Evolutionary conservation across 2,888 invertebrate genomes (phyloP).

Genomic region (Lasioglossum lativentre): DNA sequence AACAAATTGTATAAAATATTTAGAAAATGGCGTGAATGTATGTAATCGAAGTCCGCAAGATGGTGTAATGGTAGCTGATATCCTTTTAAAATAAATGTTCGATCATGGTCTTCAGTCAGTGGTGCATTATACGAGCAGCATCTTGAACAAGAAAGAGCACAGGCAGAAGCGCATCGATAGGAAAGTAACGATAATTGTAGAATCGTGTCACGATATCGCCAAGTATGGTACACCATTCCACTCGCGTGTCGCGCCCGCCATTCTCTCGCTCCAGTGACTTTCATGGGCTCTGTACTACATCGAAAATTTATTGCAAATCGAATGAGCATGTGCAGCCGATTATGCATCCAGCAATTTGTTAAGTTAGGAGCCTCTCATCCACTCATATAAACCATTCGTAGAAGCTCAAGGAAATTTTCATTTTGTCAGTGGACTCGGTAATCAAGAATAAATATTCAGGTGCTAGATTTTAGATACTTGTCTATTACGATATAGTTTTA

Average conservation of each 20-base stretch:
- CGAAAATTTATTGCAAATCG: constrained; percentile 11
- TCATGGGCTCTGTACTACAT: constrained; percentile 15
- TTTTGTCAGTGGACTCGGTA: neutral
- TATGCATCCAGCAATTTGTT: neutral
- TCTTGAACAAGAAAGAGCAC: constrained; percentile 23
- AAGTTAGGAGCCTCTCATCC: neutral
- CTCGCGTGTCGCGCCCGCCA: constrained; percentile 15
- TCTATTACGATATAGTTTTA: too few relatives aligned
- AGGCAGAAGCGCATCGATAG: constrained; percentile 29
- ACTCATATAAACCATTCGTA: neutral
- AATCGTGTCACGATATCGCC: constrained; percentile 47
- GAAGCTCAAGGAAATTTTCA: neutral
- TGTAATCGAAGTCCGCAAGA: neutral
- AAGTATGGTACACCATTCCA: constrained; percentile 15
- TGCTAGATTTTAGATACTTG: neutral
- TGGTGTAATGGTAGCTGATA: neutral
- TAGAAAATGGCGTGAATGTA: neutral
- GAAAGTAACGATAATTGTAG: constrained; percentile 46
- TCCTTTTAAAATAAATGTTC: neutral
- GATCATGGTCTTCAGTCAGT: neutral
- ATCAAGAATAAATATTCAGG: neutral
- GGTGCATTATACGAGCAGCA: neutral
- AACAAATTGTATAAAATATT: neutral
- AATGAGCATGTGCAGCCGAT: neutral
- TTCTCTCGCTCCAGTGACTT: constrained; percentile 28